phyloP scores from a whole-genome alignment of 2,888 invertebrate species.

The Pyrgus malvae region DNA sequence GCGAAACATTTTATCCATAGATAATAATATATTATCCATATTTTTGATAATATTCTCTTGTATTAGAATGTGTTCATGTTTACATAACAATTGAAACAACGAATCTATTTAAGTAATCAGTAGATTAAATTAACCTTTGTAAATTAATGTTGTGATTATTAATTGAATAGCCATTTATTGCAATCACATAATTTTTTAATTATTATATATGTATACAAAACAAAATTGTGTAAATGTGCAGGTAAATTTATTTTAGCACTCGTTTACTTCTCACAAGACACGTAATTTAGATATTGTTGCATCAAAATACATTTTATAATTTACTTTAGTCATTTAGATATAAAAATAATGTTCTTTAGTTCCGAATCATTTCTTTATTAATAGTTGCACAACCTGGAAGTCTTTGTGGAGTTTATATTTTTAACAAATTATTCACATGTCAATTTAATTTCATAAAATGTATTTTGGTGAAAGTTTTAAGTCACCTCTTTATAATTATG shows the following conservation, averaged over 20 bases:
- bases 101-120: neutral
- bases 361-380: too few relatives aligned
- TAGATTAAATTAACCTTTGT: too few relatives aligned
- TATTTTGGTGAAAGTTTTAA: constrained; percentile 18
- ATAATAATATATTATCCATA: too few relatives aligned
- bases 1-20: too few relatives aligned
- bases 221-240: neutral
- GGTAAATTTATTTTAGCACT: neutral
- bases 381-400: too few relatives aligned
- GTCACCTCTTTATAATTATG: too few relatives aligned
- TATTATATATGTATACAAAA: too few relatives aligned
- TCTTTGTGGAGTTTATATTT: constrained; percentile 5
- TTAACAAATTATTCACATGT: constrained; percentile 1
- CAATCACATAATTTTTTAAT: too few relatives aligned
- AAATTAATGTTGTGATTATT: neutral
- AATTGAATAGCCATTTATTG: neutral
- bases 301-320: constrained; percentile 13
- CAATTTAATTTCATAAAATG: constrained; percentile 5
- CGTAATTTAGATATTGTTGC: neutral
- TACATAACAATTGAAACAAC: neutral
- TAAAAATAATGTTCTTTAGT: too few relatives aligned
- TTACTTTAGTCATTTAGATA: too few relatives aligned
- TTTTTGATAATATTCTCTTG: too few relatives aligned
- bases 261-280: constrained; percentile 7
- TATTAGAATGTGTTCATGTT: too few relatives aligned